Evolutionary conservation across 1,140 invertebrate species (phyloP), one percentile per base, ranked within the genome.

Genomic region (Drosophila kanapiae): DNA sequence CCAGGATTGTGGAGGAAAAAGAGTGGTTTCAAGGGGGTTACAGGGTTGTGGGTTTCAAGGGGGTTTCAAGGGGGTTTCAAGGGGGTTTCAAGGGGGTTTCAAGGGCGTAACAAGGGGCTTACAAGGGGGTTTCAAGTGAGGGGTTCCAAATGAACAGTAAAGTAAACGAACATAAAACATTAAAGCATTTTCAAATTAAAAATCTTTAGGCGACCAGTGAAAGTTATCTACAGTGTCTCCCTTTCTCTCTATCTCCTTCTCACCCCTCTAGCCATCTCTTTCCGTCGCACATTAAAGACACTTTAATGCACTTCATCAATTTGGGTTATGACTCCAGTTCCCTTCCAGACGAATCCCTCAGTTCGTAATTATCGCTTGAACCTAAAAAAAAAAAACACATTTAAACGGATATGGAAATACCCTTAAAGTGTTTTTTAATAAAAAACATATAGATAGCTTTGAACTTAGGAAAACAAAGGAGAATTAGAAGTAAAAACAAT

Each of bases 241-340:
- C 13, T 31, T 3, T 37, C 10, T 16, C 18, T 51, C 23, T 16
- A 0, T 29, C 37, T 60, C 11, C 16, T 2, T 16, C 23, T 31
- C 33, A 31, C 16, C 14, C 10, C 35, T 27, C 9, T 31, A 31
- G 10, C 33, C 14, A 27, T 47, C 16, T 48, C 29, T 63, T 58
- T 48, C 58, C 74, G 74, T 62, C 70, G 51, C 79, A 77, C 79
- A 67, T 77, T 87, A 71, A 83, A 88, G 80, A 88, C 84, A 83
- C 83, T 87, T 86, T 83, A 87, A 87, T 80, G 84, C 80, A 80
- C 71, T 87, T 88, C 84, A 83, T 87, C 84, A 80, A 87, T 83
- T 80, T 69, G 76, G 76, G 82, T 71, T 85, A 85, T 78, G 82
- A 77, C 82, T 76, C 47, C 67, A 82, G 70, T 72, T 58, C 62